Conservation (phyloP, 2,888 invertebrate species). For the Leptogaster cylindrica region DNA sequence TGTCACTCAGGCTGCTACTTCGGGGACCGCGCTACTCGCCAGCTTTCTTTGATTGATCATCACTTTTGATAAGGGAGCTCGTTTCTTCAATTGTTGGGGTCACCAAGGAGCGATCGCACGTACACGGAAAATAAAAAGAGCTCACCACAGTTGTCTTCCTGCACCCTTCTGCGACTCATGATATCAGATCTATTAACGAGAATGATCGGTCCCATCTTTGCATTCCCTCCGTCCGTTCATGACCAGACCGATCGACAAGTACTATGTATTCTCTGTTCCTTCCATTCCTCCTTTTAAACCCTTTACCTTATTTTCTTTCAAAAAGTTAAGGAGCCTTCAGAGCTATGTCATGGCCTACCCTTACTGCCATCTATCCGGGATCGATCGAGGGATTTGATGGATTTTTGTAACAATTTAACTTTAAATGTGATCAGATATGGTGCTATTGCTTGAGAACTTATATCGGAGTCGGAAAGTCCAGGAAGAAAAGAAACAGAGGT, state of each 20-base stretch:
- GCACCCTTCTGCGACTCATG: background rate
- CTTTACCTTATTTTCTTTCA: background rate
- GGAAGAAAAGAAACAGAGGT: background rate
- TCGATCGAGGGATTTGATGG: conserved; percentile 23
- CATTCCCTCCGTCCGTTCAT: background rate
- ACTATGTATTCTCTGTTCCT: background rate
- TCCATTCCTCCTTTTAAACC: background rate
- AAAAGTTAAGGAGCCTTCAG: no score
- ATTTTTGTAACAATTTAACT: conserved; percentile 38
- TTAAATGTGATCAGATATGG: conserved; percentile 12
- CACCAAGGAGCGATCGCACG: background rate
- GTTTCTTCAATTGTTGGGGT: conserved; percentile 6
- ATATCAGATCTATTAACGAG: conserved; percentile 27
- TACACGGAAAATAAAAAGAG: background rate
- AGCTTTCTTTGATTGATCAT: conserved; percentile 1
- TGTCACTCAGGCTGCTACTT: background rate
- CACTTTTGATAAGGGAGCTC: background rate
- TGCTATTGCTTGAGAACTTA: background rate
- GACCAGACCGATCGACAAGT: background rate
- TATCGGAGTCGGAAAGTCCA: background rate
- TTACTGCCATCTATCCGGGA: conserved; percentile 2
- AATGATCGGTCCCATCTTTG: conserved; percentile 18
- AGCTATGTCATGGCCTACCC: no score
- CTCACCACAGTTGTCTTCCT: background rate
- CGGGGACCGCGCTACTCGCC: background rate